Evolutionary conservation across 2,888 invertebrate genomes (phyloP).

Genomic region (Philaethria dido): DNA sequence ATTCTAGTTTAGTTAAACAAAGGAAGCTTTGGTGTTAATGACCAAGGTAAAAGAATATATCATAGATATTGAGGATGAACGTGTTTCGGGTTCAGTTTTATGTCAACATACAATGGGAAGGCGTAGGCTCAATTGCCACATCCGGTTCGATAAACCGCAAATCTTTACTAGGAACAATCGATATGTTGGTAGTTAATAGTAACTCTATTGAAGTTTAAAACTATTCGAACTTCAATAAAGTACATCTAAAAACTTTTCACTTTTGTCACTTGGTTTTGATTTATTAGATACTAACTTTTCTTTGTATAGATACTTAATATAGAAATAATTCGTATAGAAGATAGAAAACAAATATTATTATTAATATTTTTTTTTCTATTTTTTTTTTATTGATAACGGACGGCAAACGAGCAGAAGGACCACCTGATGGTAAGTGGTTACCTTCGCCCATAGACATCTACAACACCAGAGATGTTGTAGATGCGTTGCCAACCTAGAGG

Average conservation of each 20-base stretch:
- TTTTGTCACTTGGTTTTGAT: no score
- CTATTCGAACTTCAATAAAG: neutral
- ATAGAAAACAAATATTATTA: no score
- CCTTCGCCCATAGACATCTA: no score
- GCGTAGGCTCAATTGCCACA: neutral
- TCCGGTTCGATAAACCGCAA: constrained; percentile 1
- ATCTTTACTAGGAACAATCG: neutral
- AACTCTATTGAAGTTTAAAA: neutral
- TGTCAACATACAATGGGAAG: neutral
- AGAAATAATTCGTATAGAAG: no score
- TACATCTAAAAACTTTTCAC: neutral
- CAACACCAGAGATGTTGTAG: no score
- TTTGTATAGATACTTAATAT: no score
- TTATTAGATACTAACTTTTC: no score
- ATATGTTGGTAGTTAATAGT: neutral
- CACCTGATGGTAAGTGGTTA: no score
- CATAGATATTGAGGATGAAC: neutral
- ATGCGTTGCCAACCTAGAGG: no score
- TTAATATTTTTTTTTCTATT: no score
- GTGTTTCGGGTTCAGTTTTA: neutral
- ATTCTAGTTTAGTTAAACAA: neutral
- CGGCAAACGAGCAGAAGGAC: no score
- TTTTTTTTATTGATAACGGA: no score
- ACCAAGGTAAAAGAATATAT: neutral
- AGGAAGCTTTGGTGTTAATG: neutral